A percentile compares a stretch with the other conserved stretches of the same genome.
Conservation (phyloP, 2,797 vertebrate species). For the Tragopan temminckii region DNA sequence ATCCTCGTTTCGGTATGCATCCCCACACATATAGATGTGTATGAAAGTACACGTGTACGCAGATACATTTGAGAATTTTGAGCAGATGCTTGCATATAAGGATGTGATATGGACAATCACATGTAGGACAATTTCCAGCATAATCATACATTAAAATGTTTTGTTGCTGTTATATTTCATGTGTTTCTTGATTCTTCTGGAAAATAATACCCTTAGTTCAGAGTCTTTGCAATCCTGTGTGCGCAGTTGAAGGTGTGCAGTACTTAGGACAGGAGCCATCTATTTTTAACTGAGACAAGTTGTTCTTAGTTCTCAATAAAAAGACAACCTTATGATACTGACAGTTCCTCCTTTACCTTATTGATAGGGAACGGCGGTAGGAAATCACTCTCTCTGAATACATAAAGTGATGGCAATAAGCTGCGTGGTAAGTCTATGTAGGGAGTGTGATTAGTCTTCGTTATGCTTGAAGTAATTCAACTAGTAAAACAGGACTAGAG, state of each 20-base stretch:
- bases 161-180: not conserved
- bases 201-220: not conserved
- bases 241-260: not conserved
- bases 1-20: not conserved
- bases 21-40: not conserved
- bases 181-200: not conserved
- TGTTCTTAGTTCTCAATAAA: not conserved
- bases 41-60: not conserved
- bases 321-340: not conserved
- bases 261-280: not conserved
- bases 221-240: not conserved
- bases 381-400: not conserved
- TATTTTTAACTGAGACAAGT: not conserved
- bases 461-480: not conserved
- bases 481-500: not conserved
- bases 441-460: not conserved
- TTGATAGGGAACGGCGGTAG: not conserved
- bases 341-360: not conserved
- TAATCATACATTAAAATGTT: not conserved
- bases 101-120: rapidly evolving
- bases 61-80: not conserved
- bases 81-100: not conserved
- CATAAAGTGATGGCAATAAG: not conserved
- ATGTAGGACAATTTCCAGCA: not conserved
- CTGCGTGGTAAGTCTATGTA: not conserved